Evolutionary conservation across 1,140 invertebrate genomes (phyloP).

Genomic region (Zaprionus lachaisei): DNA sequence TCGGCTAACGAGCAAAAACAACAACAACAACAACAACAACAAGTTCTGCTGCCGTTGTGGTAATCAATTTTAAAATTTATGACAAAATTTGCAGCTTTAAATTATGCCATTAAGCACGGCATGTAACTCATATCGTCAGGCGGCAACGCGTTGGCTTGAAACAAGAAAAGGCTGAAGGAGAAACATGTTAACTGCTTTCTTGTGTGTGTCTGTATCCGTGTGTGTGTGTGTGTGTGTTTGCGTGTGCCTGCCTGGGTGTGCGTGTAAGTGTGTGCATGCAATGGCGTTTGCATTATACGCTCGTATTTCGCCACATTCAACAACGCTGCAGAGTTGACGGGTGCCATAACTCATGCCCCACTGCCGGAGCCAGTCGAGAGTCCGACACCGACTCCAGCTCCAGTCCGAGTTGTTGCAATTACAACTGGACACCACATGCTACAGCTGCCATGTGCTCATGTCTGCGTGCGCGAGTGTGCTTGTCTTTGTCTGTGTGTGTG

Average conservation of each 20-base stretch:
- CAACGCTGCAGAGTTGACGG: slow-evolving; percentile 78
- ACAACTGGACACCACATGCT: slow-evolving; percentile 82
- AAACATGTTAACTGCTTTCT: slow-evolving; percentile 81
- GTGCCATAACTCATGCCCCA: slow-evolving; percentile 79
- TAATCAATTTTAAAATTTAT: slow-evolving; percentile 84
- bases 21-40: slow-evolving; percentile 55
- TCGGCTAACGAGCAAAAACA: slow-evolving; percentile 79
- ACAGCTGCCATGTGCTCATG: slow-evolving; percentile 71
- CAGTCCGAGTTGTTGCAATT: slow-evolving; percentile 78
- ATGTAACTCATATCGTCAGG: slow-evolving; percentile 84
- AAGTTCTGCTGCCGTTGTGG: slow-evolving; percentile 63
- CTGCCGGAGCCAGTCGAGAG: slow-evolving; percentile 46
- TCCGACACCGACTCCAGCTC: slow-evolving; percentile 32
- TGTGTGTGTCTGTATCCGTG: slow-evolving; percentile 35
- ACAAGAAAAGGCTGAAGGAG: slow-evolving; percentile 79
- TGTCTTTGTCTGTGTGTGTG: slow-evolving; percentile 2
- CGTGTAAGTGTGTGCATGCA: slow-evolving; percentile 65
- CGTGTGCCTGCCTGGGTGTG: slow-evolving; percentile 14
- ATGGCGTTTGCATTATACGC: slow-evolving; percentile 83
- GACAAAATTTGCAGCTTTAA: slow-evolving; percentile 85
- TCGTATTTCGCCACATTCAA: slow-evolving; percentile 83
- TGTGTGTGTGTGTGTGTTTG: slow-evolving; percentile 28
- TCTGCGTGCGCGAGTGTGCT: slow-evolving; percentile 20
- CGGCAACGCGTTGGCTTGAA: slow-evolving; percentile 76
- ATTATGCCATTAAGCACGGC: slow-evolving; percentile 84